Evolutionary conservation across 2,888 invertebrate genomes (phyloP), one percentile per base, ranked within the genome.

Genomic region (Acrobasis suavella): DNA sequence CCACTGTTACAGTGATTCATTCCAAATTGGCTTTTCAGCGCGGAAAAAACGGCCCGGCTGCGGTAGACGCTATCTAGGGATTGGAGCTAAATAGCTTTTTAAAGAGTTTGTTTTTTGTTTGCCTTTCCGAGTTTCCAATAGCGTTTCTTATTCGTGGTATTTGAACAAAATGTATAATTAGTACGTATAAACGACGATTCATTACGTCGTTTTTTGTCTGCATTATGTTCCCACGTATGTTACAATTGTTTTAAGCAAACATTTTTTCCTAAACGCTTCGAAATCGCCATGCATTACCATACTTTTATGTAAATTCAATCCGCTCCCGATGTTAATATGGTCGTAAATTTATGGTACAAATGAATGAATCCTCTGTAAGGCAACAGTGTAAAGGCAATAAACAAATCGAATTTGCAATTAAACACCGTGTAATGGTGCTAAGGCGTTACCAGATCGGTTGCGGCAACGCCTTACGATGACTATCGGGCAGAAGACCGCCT

Each of bases 11-110:
- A 83, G 89, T 92, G 92, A 92, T 92, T 92, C 91, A 92, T 92
- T 92, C 85, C 87, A 91, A 92, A 92, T 92, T 92, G 91, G 91
- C 90, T 91, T 90, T 91, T 89, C 90, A 90, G 86, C 85, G 85
- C 78, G 77, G 81, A 86, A 89, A 91, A 91, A 88, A 85, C 79
- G 76, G 69, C 69, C 75, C 73, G 71, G 80, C 77, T 87, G 87
- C 80, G 87, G 86, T 83, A 82, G 83, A 84, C 85, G 82, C 75
- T 86, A 85, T 86, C 85, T 83, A 83, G 85, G 85, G 85, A 84
- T 78, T 77, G 81, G 37, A 62, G 83, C 81, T 88, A 85, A 87
- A 88, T 87, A 82, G 87, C 86, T 85, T 88, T 89, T 87, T 83
- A 88, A 89, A 86, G 83, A 82, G 85, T 80, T 80, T 76, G 76